Evolutionary conservation across 2,888 invertebrate genomes (phyloP).

Genomic region (Helleia helle): DNA sequence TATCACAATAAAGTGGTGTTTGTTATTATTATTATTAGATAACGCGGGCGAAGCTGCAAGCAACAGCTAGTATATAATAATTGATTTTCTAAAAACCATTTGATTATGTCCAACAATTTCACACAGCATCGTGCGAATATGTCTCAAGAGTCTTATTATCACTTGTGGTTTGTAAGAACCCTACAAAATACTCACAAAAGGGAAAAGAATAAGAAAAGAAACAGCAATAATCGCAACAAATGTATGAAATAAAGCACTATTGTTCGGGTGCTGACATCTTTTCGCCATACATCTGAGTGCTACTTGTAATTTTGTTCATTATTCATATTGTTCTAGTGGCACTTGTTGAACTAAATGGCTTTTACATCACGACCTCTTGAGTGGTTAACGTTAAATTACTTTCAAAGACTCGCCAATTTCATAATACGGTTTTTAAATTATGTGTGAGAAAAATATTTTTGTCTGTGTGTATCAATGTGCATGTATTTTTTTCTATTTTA

Average conservation of each 20-base stretch:
- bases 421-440: slow-evolving; percentile 18
- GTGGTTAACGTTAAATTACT: slow-evolving; percentile 38
- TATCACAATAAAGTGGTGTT: too few relatives aligned
- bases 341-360: slow-evolving; percentile 40
- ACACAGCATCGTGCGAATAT: slow-evolving; percentile 33
- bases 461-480: not conserved
- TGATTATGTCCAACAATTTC: too few relatives aligned
- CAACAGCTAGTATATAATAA: too few relatives aligned
- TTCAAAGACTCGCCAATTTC: slow-evolving; percentile 28
- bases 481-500: too few relatives aligned
- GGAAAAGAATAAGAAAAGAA: slow-evolving; percentile 42
- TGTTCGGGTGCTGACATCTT: slow-evolving; percentile 60
- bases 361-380: slow-evolving; percentile 36
- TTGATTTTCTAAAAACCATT: too few relatives aligned
- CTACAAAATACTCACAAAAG: slow-evolving; percentile 31
- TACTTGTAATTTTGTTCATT: slow-evolving; percentile 46
- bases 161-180: slow-evolving; percentile 35
- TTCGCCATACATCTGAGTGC: slow-evolving; percentile 48
- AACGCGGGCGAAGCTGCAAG: too few relatives aligned
- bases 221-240: slow-evolving; percentile 58
- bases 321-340: slow-evolving; percentile 51
- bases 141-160: slow-evolving; percentile 28
- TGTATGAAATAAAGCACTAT: slow-evolving; percentile 57
- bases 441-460: slow-evolving; percentile 21
- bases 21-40: too few relatives aligned